Evolutionary conservation across 2,113 vertebrate species (phyloP).

Genomic region (Noturus placidus): DNA sequence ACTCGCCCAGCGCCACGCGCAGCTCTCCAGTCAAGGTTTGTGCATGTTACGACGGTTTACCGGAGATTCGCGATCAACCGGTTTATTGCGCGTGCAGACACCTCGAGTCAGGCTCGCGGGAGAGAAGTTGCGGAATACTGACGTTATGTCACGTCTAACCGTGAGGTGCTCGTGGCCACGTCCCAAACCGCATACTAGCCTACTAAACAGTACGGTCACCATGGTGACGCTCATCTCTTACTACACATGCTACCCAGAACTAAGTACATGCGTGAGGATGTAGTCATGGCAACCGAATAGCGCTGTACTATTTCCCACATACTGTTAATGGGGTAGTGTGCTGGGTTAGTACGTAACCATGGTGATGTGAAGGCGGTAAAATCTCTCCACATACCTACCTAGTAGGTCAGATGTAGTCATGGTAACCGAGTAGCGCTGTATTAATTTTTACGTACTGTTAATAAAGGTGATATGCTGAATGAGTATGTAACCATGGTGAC

Average conservation of each 20-base stretch:
- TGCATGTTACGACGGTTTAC: conserved; percentile 21
- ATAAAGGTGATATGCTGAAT: not conserved
- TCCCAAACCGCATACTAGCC: not conserved
- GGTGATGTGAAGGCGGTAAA: not conserved
- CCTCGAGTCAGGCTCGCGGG: not conserved
- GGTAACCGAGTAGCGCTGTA: not conserved
- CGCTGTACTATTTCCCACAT: not conserved
- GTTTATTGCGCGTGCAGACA: not conserved
- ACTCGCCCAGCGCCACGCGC: conserved; percentile 77
- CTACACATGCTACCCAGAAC: not conserved
- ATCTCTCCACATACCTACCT: not conserved
- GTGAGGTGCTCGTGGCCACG: not conserved
- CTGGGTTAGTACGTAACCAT: not conserved
- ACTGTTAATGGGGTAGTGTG: not conserved
- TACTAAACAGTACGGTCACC: not conserved
- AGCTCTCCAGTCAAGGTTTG: conserved; percentile 82
- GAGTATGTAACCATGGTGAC: not conserved
- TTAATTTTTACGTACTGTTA: not conserved
- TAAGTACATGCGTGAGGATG: not conserved
- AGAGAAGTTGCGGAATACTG: not conserved
- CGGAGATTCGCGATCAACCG: not conserved
- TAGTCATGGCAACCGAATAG: not conserved
- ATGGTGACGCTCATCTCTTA: not conserved
- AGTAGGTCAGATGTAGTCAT: not conserved
- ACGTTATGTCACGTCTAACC: not conserved